A percentile compares a stretch with the other conserved stretches of the same genome.
These are phyloP conservation scores for Pygoscelis adeliae DNA, from an alignment of 2,113 vertebrate species.

Conservation along the genomic window DNA sequence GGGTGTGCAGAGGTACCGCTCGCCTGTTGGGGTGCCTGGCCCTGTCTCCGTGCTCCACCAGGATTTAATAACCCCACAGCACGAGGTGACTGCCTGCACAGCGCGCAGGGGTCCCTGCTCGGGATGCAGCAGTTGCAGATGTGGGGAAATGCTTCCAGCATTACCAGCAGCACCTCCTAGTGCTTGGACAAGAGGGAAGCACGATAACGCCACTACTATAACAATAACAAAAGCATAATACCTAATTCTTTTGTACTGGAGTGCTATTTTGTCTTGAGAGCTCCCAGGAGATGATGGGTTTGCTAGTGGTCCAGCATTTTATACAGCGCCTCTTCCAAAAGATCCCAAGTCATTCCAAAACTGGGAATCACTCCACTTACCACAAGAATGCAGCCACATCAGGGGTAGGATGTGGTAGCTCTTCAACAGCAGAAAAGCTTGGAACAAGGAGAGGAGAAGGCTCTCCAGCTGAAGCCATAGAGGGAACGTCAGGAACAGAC, in stretches of 20 bases:
- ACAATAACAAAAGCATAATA: background rate
- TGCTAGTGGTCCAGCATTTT: background rate
- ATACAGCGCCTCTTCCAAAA: background rate
- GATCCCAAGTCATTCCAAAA: background rate
- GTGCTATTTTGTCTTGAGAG: background rate
- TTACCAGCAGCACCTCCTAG: conserved; percentile 32
- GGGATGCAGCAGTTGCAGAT: background rate
- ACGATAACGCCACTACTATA: background rate
- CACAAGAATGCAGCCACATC: background rate
- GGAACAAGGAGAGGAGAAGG: background rate
- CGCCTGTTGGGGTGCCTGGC: background rate
- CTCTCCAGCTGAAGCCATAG: background rate
- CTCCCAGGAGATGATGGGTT: background rate
- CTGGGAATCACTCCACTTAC: conserved; percentile 1
- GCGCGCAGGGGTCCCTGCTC: background rate
- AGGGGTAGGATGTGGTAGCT: background rate
- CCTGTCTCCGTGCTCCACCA: background rate
- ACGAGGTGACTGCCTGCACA: background rate
- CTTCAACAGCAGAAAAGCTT: background rate
- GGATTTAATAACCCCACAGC: background rate
- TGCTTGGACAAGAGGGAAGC: background rate
- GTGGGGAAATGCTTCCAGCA: background rate
- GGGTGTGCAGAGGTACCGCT: background rate
- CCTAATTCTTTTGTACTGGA: background rate
- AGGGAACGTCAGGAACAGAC: background rate